A percentile compares a stretch with the other conserved stretches of the same genome.
phyloP scores from a whole-genome alignment of 1,140 invertebrate species.

The Oncopodura yosiiana region DNA sequence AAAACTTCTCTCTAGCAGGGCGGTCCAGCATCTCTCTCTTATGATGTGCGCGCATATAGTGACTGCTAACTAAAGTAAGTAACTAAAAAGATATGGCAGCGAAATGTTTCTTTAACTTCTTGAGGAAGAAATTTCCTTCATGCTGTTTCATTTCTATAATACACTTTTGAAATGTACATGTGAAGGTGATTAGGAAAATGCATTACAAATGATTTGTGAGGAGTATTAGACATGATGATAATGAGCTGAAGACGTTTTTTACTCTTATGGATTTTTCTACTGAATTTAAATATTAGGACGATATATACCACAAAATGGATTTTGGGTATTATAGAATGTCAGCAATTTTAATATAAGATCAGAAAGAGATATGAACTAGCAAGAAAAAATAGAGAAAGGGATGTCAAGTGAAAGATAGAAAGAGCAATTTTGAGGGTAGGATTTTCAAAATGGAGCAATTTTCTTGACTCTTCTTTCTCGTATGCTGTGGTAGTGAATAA shows the following conservation, averaged over 20 bases:
- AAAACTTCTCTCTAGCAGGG: too few relatives aligned
- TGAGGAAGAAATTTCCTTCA: too few relatives aligned
- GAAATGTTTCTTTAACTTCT: not conserved
- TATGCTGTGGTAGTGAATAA: not conserved
- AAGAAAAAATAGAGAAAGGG: not conserved
- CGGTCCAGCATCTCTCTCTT: too few relatives aligned
- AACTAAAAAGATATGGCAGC: not conserved
- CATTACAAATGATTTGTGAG: conserved; percentile 26
- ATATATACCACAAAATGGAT: not conserved
- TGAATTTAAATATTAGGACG: not conserved
- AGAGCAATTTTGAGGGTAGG: too few relatives aligned
- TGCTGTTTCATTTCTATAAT: too few relatives aligned
- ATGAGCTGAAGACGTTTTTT: conserved; percentile 22
- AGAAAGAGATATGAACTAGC: not conserved
- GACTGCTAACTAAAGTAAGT: too few relatives aligned
- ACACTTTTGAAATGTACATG: not conserved
- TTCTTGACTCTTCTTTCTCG: too few relatives aligned
- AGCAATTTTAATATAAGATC: not conserved
- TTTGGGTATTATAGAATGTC: not conserved
- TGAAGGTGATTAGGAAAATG: conserved; percentile 21
- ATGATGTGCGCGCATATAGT: too few relatives aligned
- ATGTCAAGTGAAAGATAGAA: not conserved
- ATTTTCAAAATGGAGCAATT: too few relatives aligned
- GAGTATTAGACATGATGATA: conserved; percentile 13
- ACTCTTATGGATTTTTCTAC: too few relatives aligned